Evolutionary conservation across 2,113 vertebrate species (phyloP).

Genomic region (Semnornis frantzii): DNA sequence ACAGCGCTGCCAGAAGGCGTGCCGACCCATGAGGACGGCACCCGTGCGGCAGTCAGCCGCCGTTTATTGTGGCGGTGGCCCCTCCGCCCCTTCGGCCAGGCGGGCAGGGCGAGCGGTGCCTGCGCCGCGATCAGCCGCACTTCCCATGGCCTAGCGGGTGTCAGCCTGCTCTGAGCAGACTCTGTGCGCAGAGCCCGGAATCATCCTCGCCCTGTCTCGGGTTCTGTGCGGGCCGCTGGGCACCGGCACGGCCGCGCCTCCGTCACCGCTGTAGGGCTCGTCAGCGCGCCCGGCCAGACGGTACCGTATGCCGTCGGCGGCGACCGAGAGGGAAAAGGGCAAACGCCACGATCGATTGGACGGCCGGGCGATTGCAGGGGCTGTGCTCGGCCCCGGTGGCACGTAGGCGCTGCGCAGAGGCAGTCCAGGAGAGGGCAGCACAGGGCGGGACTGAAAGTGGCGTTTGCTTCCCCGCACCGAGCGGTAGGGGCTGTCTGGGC

Average conservation of each 20-base stretch:
- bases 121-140: no score
- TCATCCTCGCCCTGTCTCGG: neutral
- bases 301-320: rapidly evolving
- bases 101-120: no score
- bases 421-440: neutral
- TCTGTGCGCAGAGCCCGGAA: neutral
- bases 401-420: no score
- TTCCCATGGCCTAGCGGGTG: no score
- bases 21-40: neutral
- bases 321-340: rapidly evolving
- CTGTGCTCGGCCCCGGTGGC: neutral
- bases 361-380: neutral
- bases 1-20: neutral
- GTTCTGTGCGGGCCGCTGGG: neutral
- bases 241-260: no score
- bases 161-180: no score
- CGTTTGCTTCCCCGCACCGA: rapidly evolving
- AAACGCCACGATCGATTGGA: neutral
- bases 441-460: rapidly evolving
- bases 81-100: neutral
- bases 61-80: no score
- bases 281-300: no score
- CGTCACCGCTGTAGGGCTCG: no score
- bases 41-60: neutral
- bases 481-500: no score